Base-by-base conservation (phyloP, 2,113 vertebrate species). In the Paracanthobrama guichenoti region DNA sequence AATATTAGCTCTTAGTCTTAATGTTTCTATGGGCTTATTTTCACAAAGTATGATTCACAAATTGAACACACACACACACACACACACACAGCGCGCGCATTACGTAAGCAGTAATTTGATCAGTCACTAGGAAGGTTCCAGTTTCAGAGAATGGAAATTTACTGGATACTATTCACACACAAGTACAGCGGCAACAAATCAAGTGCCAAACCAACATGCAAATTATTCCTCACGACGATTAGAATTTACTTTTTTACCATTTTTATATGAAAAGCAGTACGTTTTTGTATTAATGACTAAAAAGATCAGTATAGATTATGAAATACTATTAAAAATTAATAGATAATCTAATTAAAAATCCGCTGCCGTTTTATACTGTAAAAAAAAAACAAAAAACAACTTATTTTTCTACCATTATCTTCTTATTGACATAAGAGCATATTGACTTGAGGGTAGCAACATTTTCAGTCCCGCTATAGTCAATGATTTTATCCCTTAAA, bases 71-170 rank as follows among this genome's bases (percentile, higher is more conserved):
- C 39, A 4, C 62, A 71, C 42, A 74, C 53, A 22, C 22, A 73
- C 67, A 31, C 14, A 74, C 81, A 73, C 39, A 80, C 66, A 74
- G n/a, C n/a, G n/a, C n/a, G n/a, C n/a, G n/a, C 8, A 0, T 85
- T 74, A 31, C 22, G 2, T 75, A 73, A 80, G 55, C 28, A 31
- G 79, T 85, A 46, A 62, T 73, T n/a, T 74, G 84, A 81, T n/a
- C 57, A 67, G 48, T 16, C 75, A 74, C 10, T 10, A 73, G 4
- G 28, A 66, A 42, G 22, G 26, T 69, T 39, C 16, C 76, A 73
- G 3, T 39, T 72, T 72, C 2, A 81, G n/a, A 62, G 79, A 85
- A 81, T 64, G 69, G 42, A 80, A 85, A 85, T 81, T 35, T 72
- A 78, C 67, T 85, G 64, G 64, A 53, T 48, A 39, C 42, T 39